Percentiles rank a stretch among this genome's conserved stretches.
Evolutionary conservation across 92 coral and sea anemone species (phyloP).

Genomic region (Blastomussa wellsi): DNA sequence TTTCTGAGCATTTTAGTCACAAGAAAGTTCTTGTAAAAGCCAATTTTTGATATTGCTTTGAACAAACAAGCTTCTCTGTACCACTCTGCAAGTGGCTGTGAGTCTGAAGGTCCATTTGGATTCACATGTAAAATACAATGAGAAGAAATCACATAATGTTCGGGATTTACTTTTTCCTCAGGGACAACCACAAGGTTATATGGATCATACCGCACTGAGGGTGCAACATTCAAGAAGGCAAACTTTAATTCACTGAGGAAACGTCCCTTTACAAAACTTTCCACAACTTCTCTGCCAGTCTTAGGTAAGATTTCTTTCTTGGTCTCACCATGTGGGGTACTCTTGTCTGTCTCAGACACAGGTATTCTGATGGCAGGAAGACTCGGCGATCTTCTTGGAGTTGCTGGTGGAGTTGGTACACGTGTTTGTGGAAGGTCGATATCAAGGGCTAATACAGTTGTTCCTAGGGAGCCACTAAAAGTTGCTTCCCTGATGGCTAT

Average conservation of each 20-base stretch:
- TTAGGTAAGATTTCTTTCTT: constrained; percentile 56
- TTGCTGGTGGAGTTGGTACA: constrained; percentile 79
- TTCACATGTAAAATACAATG: constrained; percentile 88
- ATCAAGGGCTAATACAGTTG: constrained; percentile 82
- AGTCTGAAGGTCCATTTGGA: constrained; percentile 85
- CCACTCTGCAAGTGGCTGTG: constrained; percentile 89
- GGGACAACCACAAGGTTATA: constrained; percentile 86
- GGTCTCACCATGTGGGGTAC: constrained; percentile 29
- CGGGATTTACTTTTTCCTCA: constrained; percentile 84
- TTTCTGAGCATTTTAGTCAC: constrained; percentile 81
- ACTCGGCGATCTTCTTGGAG: constrained; percentile 70
- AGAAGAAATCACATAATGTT: constrained; percentile 94
- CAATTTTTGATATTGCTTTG: constrained; percentile 76
- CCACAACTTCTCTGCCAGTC: constrained; percentile 91
- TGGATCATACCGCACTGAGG: constrained; percentile 84
- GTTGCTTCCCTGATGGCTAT: constrained; percentile 88
- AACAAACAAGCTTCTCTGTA: constrained; percentile 88
- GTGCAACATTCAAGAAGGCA: constrained; percentile 89
- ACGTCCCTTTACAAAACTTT: constrained; percentile 80
- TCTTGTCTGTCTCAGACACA: constrained; percentile 27
- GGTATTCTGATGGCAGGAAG: constrained; percentile 43
- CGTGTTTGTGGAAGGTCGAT: constrained; percentile 73
- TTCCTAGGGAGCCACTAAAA: constrained; percentile 85
- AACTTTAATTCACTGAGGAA: constrained; percentile 86
- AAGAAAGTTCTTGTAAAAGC: constrained; percentile 90